Evolutionary conservation across 2,113 vertebrate genomes (phyloP).

Genomic region (Pangasianodon gigas): DNA sequence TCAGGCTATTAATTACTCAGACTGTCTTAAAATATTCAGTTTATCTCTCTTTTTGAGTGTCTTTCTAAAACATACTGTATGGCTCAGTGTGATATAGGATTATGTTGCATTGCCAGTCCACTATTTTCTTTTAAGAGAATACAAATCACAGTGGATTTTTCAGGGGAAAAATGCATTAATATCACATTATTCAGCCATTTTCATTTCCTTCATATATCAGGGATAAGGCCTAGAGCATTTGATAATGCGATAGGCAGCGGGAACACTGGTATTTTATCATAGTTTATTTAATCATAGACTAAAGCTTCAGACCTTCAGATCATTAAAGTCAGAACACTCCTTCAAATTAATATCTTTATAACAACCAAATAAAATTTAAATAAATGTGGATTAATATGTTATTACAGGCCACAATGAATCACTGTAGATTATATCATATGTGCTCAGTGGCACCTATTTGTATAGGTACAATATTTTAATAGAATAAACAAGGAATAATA

Average conservation of each 20-base stretch:
- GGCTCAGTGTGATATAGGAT: not conserved
- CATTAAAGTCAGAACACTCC: not conserved
- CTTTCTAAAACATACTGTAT: not conserved
- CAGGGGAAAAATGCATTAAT: constrained; percentile 20
- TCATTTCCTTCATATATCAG: constrained; percentile 3
- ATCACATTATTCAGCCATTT: constrained; percentile 26
- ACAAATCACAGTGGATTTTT: constrained; percentile 35
- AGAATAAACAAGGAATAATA: not conserved
- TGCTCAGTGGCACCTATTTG: not conserved
- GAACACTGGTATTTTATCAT: not conserved
- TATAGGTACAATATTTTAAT: not conserved
- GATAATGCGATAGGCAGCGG: not conserved
- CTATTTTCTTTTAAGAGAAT: constrained; percentile 9
- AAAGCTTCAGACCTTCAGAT: not conserved
- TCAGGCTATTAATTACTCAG: constrained; percentile 41
- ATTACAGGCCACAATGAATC: not conserved
- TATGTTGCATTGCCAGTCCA: constrained; percentile 3
- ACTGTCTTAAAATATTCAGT: constrained; percentile 30
- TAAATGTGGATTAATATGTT: not conserved
- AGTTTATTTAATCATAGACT: not conserved
- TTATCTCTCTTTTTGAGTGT: not conserved
- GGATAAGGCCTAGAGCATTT: not conserved
- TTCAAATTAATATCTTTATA: not conserved
- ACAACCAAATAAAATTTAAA: not conserved
- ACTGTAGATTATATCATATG: not conserved